Conservation (phyloP, 2,797 vertebrate species). For the Moxostoma hubbsi region DNA sequence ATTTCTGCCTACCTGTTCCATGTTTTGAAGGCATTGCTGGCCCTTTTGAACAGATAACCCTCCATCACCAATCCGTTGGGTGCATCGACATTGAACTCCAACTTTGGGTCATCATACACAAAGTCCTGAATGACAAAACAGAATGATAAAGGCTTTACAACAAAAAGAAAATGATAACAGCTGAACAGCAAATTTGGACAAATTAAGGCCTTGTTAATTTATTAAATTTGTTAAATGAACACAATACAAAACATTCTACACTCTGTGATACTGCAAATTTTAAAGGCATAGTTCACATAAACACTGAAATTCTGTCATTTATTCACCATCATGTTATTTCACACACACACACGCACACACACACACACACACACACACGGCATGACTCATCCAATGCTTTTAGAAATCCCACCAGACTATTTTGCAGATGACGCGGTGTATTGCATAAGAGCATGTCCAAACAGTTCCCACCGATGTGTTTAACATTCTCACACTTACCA, state of each 20-base stretch:
- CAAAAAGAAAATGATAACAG: background rate
- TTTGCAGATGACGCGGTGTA: constrained; percentile 63
- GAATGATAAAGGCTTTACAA: background rate
- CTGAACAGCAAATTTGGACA: background rate
- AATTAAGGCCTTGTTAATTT: no score
- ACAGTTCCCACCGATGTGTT: constrained; percentile 53
- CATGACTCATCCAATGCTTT: constrained; percentile 58
- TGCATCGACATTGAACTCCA: constrained; percentile 92
- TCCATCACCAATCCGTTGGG: constrained; percentile 98
- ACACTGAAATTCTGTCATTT: no score
- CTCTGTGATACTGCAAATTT: background rate
- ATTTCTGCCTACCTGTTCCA: constrained; percentile 89
- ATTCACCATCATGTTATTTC: no score
- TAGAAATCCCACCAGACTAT: constrained; percentile 62
- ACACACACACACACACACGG: background rate
- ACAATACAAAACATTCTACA: background rate
- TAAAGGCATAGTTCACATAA: no score
- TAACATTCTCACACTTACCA: constrained; percentile 35
- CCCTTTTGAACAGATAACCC: constrained; percentile 97
- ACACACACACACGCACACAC: background rate
- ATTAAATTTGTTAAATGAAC: background rate
- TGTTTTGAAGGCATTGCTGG: constrained; percentile 97
- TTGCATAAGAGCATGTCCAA: constrained; percentile 68
- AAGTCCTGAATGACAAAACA: constrained; percentile 82
- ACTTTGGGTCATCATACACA: constrained; percentile 90